Evolutionary conservation across 2,888 invertebrate genomes (phyloP).

Genomic region (Eumacrocentrus americanus): DNA sequence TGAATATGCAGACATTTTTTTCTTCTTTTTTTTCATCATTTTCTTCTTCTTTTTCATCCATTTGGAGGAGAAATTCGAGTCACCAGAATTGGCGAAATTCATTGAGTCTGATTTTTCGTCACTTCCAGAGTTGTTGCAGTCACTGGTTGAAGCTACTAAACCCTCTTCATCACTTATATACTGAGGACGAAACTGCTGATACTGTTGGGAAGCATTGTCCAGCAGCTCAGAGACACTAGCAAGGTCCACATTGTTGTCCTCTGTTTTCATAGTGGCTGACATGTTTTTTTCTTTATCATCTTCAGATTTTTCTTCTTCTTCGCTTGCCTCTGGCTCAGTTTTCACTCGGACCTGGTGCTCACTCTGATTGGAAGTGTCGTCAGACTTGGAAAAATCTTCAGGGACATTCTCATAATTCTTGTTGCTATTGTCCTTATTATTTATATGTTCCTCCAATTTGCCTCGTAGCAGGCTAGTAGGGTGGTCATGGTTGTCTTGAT

Average conservation of each 20-base stretch:
- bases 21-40: conserved; percentile 61
- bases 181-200: conserved; percentile 56
- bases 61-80: conserved; percentile 47
- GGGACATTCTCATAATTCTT: conserved; percentile 28
- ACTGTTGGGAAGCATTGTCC: conserved; percentile 73
- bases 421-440: conserved; percentile 17
- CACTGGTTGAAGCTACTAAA: conserved; percentile 81
- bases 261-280: conserved; percentile 31
- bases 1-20: conserved; percentile 94
- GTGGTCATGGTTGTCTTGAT: conserved; percentile 37
- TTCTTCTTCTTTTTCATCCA: conserved; percentile 45
- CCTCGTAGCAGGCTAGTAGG: conserved; percentile 53
- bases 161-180: conserved; percentile 75
- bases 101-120: conserved; percentile 80
- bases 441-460: conserved; percentile 46
- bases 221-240: conserved; percentile 79
- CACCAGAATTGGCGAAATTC: conserved; percentile 64
- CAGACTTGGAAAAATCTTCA: conserved; percentile 1
- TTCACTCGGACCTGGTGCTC: conserved; percentile 41
- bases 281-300: conserved; percentile 45
- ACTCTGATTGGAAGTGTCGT: conserved; percentile 38
- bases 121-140: conserved; percentile 82
- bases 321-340: conserved; percentile 42
- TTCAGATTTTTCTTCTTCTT: conserved; percentile 59
- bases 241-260: conserved; percentile 65